Percentiles rank a stretch among this genome's conserved stretches.
Evolutionary conservation across 1,140 invertebrate species (phyloP).

Genomic region (Drosophila littoralis): DNA sequence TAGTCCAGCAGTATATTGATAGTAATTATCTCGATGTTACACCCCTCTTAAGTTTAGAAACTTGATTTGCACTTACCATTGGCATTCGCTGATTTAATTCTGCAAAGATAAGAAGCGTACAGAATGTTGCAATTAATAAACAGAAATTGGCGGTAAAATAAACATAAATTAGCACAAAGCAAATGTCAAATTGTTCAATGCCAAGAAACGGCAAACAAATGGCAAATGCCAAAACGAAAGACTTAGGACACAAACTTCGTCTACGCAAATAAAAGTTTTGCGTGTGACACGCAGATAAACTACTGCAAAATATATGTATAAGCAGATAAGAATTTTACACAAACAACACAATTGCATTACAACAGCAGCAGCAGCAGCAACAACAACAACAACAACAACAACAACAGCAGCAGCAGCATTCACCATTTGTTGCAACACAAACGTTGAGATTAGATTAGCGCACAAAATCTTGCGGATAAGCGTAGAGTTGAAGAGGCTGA

Average conservation of each 20-base stretch:
- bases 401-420: constrained; percentile 31
- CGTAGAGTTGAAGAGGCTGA: constrained; percentile 24
- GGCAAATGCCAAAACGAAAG: constrained; percentile 74
- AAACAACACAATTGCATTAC: constrained; percentile 48
- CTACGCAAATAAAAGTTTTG: constrained; percentile 50
- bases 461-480: constrained; percentile 9
- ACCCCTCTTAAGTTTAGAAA: background rate
- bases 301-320: constrained; percentile 35
- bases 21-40: constrained; percentile 1
- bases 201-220: constrained; percentile 45
- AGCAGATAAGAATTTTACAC: constrained; percentile 35
- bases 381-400: constrained; percentile 24
- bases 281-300: constrained; percentile 61
- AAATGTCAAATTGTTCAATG: constrained; percentile 64
- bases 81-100: constrained; percentile 84
- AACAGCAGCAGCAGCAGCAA: constrained; percentile 28
- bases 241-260: constrained; percentile 76
- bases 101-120: constrained; percentile 66
- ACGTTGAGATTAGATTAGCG: constrained; percentile 49
- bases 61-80: constrained; percentile 76
- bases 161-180: constrained; percentile 59
- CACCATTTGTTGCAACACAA: constrained; percentile 49
- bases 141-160: constrained; percentile 31
- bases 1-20: background rate
- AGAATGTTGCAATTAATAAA: constrained; percentile 70